Conservation (phyloP, 2,113 vertebrate species). For the Sciurus niger region DNA sequence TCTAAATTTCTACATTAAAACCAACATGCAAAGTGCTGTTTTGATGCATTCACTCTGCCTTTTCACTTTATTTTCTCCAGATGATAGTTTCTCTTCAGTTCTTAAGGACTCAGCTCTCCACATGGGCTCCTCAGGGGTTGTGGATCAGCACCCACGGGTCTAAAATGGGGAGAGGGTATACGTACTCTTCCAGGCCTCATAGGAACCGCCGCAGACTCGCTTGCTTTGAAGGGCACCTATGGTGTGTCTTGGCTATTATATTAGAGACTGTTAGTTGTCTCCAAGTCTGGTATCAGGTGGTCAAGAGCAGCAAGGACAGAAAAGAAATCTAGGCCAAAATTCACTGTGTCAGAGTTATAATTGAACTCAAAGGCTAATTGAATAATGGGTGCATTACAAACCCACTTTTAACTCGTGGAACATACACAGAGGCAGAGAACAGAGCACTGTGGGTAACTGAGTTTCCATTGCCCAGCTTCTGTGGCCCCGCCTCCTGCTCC, state of each 20-base stretch:
- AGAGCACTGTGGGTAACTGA: neutral
- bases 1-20: neutral
- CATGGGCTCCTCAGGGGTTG: neutral
- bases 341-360: neutral
- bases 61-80: neutral
- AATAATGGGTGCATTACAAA: neutral
- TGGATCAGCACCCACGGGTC: neutral
- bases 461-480: neutral
- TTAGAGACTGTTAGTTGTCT: neutral
- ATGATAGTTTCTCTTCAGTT: neutral
- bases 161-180: neutral
- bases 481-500: neutral
- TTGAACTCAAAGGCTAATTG: neutral
- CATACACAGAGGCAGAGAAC: neutral
- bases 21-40: neutral
- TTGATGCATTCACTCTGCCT: neutral
- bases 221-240: neutral
- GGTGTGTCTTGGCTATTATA: neutral
- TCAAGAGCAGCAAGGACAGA: neutral
- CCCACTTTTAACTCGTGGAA: neutral
- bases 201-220: neutral
- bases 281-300: neutral
- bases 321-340: neutral
- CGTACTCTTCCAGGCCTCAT: neutral
- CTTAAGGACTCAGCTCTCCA: neutral